A percentile compares a stretch with the other conserved stretches of the same genome.
Conservation (phyloP, 92 coral and sea anemone species). For the Galaxea fascicularis region DNA sequence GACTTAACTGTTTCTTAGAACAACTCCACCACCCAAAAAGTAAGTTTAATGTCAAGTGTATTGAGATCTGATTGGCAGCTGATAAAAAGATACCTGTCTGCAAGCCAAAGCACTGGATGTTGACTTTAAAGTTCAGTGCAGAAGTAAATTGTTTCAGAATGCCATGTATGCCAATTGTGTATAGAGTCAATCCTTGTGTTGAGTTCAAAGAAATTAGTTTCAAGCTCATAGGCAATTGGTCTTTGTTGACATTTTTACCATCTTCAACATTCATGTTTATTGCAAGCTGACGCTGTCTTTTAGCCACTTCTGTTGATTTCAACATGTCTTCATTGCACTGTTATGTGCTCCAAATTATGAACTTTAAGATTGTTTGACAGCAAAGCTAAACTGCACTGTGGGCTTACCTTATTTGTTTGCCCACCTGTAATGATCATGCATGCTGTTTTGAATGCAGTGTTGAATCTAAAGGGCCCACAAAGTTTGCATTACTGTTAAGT, state of each 20-base stretch:
- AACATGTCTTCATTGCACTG: not conserved
- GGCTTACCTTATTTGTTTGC: not conserved
- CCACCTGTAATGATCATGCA: not conserved
- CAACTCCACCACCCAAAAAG: constrained; percentile 23
- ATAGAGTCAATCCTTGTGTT: not conserved
- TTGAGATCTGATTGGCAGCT: not conserved
- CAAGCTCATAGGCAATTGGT: not conserved
- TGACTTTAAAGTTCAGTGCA: constrained; percentile 43
- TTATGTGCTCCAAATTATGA: not conserved
- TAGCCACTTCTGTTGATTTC: not conserved
- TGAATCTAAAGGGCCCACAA: constrained; percentile 76
- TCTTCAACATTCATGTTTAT: not conserved
- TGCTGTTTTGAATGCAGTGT: constrained; percentile 41
- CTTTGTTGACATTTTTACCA: not conserved
- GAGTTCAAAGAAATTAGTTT: not conserved
- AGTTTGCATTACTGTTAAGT: constrained; percentile 67
- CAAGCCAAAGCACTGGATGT: constrained; percentile 43
- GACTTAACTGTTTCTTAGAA: constrained; percentile 17
- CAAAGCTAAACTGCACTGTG: not conserved
- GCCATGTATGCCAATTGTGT: not conserved
- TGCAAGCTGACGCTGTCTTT: too few relatives aligned
- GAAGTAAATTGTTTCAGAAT: not conserved
- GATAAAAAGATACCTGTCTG: not conserved
- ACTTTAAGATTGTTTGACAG: not conserved
- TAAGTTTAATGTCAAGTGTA: not conserved